Conservation (phyloP, 2,113 vertebrate species). For the Parus major region DNA sequence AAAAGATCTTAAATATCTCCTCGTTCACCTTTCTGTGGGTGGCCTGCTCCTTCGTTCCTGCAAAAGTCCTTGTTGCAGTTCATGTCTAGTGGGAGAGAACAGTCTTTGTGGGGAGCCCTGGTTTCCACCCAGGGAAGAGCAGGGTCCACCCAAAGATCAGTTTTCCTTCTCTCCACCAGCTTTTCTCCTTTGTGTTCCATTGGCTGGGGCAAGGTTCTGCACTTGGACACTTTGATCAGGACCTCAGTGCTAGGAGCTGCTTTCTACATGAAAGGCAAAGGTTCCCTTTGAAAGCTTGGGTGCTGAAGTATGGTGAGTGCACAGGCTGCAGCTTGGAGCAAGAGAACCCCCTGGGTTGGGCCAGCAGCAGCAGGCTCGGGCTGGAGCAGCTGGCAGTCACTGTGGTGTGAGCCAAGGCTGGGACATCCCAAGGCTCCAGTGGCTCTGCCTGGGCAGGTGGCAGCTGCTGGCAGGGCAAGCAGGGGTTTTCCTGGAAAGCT, state of each 20-base stretch:
- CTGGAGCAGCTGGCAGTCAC: neutral
- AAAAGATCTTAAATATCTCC: neutral
- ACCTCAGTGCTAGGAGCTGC: neutral
- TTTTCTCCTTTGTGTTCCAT: neutral
- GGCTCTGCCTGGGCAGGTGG: neutral
- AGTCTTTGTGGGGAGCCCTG: neutral
- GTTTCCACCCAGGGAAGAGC: rapidly evolving
- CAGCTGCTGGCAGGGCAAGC: neutral
- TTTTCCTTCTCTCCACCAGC: neutral
- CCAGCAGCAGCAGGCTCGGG: neutral
- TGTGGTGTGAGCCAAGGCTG: rapidly evolving
- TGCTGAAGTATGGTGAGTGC: rapidly evolving
- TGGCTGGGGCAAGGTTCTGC: neutral
- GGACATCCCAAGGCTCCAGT: rapidly evolving
- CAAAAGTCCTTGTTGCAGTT: neutral
- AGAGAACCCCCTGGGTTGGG: neutral
- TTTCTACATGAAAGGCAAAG: neutral
- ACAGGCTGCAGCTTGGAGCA: rapidly evolving
- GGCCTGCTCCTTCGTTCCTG: neutral
- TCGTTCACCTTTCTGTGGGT: neutral
- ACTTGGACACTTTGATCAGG: neutral
- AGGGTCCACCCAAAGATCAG: neutral
- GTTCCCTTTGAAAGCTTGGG: neutral
- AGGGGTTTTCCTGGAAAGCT: neutral
- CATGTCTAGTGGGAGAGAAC: neutral